Evolutionary conservation across 2,888 invertebrate genomes (phyloP), one percentile per base, ranked within the genome.

Genomic region (Tetranychus truncatus): DNA sequence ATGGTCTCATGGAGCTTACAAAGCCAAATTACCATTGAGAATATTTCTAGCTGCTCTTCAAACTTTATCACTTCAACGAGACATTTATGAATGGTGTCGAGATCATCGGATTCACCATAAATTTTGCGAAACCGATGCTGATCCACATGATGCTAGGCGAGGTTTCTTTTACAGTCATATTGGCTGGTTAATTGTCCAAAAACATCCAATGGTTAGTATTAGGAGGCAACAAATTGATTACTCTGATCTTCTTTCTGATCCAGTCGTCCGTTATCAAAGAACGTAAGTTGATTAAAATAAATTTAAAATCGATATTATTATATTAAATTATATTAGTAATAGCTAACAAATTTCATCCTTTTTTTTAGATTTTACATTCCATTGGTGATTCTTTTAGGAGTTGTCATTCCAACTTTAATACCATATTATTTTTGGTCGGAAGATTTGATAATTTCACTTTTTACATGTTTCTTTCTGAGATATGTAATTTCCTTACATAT

Each of bases 401-500:
- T 85, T 79, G 77, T 84, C 6, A 75, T 86, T 34, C 85, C 96
- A 0, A 88, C 92, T 0, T 80, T 86, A 77, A 86, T 93, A 74
- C 95, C 95, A 0, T 88, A 88, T 81, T 88, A 90, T 81, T 88
- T 87, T 81, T 95, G 94, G 93, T 85, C 88, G 69, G 95, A 96
- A 83, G 85, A 86, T 1, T 81, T 90, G 18, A 86, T 88, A 84
- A 87, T 87, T 79, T 89, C 92, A 5, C 93, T 92, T 83, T 89
- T 91, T 85, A 86, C 93, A 9, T 86, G 86, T 1, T 88, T 91
- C 78, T 88, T 91, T 77, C 86, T 88, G 79, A 87, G 95, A 74
- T 95, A 94, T 84, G 89, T 89, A 74, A 85, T 89, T 78, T 91
- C 90, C 0, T 86, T 96, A 8, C 93, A 96, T 83, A 89, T 91